Conservation (phyloP, 2,113 vertebrate species). For the Oryzias curvinotus region DNA sequence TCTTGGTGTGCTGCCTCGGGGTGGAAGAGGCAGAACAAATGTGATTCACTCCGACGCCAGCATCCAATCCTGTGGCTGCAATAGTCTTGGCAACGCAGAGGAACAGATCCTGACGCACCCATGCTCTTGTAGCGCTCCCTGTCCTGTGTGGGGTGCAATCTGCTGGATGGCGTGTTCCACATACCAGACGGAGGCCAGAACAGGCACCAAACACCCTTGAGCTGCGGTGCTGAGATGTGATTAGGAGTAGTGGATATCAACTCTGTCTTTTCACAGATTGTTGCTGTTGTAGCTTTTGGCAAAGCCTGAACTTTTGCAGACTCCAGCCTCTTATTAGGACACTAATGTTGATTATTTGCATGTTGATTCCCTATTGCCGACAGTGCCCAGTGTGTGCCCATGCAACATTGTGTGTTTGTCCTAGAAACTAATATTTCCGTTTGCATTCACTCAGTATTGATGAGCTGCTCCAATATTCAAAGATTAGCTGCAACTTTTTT, state of each 20-base stretch:
- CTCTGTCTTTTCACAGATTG: conserved; percentile 43
- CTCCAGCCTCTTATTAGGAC: conserved; percentile 20
- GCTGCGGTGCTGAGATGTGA: conserved; percentile 47
- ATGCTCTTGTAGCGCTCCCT: conserved; percentile 19
- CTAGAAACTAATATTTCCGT: too few relatives aligned
- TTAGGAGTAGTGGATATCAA: conserved; percentile 52
- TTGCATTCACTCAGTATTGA: too few relatives aligned
- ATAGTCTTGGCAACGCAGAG: conserved; percentile 49
- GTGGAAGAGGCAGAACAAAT: conserved; percentile 29
- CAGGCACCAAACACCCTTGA: conserved; percentile 48
- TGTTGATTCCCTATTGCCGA: too few relatives aligned
- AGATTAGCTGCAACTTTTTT: conserved; percentile 1
- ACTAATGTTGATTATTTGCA: not conserved
- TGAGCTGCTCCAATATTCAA: not conserved
- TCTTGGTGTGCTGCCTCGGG: conserved; percentile 39
- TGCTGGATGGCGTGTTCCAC: conserved; percentile 44
- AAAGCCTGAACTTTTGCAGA: conserved; percentile 13
- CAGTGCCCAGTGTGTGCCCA: too few relatives aligned
- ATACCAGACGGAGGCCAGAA: conserved; percentile 58
- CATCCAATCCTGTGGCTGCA: conserved; percentile 57
- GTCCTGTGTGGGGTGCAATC: conserved; percentile 45
- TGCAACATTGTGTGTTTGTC: too few relatives aligned
- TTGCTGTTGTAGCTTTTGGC: conserved; percentile 16
- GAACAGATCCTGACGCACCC: conserved; percentile 1
- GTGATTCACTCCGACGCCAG: conserved; percentile 59